Percentiles rank a stretch among this genome's conserved stretches.
Evolutionary conservation across 2,888 invertebrate genomes (phyloP).

Genomic region (Synanthedon formicaeformis): DNA sequence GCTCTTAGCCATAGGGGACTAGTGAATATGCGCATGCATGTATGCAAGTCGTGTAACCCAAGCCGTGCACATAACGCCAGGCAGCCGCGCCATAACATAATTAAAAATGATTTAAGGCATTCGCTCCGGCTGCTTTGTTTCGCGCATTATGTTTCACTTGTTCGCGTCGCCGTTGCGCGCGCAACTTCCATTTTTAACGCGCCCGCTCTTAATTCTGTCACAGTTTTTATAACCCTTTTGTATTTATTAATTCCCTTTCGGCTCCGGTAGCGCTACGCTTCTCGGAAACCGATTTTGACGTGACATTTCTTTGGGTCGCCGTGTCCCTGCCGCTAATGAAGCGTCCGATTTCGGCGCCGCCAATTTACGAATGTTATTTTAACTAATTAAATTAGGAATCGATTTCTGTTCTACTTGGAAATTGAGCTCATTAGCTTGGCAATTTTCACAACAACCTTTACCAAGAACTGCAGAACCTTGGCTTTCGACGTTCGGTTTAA

Average conservation of each 20-base stretch:
- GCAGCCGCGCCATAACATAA: slow-evolving; percentile 61
- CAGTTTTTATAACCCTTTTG: slow-evolving; percentile 69
- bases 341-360: slow-evolving; percentile 61
- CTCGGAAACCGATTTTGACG: slow-evolving; percentile 63
- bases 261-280: slow-evolving; percentile 67
- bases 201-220: slow-evolving; percentile 68
- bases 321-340: slow-evolving; percentile 56
- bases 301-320: slow-evolving; percentile 59
- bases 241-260: slow-evolving; percentile 66
- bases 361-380: slow-evolving; percentile 31
- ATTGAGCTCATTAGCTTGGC: not conserved
- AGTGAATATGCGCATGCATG: slow-evolving; percentile 3
- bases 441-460: too few species aligned
- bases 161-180: slow-evolving; percentile 55
- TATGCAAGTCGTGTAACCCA: slow-evolving; percentile 36
- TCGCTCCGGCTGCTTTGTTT: slow-evolving; percentile 71
- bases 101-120: slow-evolving; percentile 72
- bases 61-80: slow-evolving; percentile 16
- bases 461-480: too few species aligned
- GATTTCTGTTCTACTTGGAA: not conserved
- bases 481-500: too few species aligned
- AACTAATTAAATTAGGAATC: slow-evolving; percentile 33
- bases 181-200: slow-evolving; percentile 56
- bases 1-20: too few species aligned
- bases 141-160: slow-evolving; percentile 71